Base-by-base conservation (phyloP, 1,140 invertebrate species). In the Papilio aristodemus region DNA sequence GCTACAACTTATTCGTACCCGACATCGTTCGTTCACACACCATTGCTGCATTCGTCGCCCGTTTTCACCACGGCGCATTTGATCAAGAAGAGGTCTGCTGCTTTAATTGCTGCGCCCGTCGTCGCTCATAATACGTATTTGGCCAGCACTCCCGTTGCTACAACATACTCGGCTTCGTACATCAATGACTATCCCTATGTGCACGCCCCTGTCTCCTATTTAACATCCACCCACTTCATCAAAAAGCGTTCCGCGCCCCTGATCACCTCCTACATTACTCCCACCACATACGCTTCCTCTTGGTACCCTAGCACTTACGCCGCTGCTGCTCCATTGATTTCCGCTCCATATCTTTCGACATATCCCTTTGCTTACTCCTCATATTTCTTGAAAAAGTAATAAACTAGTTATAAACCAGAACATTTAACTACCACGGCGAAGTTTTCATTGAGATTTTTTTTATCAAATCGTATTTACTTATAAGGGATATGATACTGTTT, bases 51-150 rank as follows among this genome's bases (percentile, higher is more conserved):
- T 73, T 81, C 73, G 72, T 74, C 69, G 7, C 50, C 74, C n/a
- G 77, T 81, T 14, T 72, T 74, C 38, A 64, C 71, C 17, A 71
- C 80, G 46, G 63, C 80, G 37, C 78, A 83, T 67, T 67, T 85
- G 57, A 83, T 85, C 54, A 84, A 86, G 76, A 86, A 86, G 75
- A 77, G 82, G 67, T 83, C 83, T 43, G 75, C 83, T 68, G 75
- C 78, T 68, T 73, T 76, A 13, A 6, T 73, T 22, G 17, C 74
- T 63, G 72, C 83, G 62, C 76, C 78, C 67, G 71, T 76, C 14
- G 5, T 73, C 27, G 25, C 74, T 57, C 72, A 69, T 32, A 32
- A 54, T 59, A 50, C 70, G 2, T 62, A 62, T 38, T 19, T 62
- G 6, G 17, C 59, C 4, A 10, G 27, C 10, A 10, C 27, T 17